Base-by-base conservation (phyloP, 2,888 invertebrate genomes). In the Notodonta ziczac region DNA sequence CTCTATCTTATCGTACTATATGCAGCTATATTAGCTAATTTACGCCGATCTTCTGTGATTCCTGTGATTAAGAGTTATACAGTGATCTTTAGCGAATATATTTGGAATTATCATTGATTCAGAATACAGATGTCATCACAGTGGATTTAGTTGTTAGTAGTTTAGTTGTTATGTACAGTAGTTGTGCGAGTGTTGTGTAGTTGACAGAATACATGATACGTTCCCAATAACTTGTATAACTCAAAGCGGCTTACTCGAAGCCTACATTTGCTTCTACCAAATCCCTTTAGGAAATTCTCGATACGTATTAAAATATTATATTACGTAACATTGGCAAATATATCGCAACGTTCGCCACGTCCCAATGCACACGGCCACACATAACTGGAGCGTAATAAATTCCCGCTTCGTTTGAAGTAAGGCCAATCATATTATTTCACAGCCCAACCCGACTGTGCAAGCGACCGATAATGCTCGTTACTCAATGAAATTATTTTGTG, bases 361-460 rank as follows among this genome's bases (percentile, higher is more conserved):
- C 74, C 81, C 82, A 86, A 78, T 83, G 86, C 85, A 79, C 86
- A 84, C 77, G 77, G 74, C 76, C 78, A 78, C 74, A 75, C 81
- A 80, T 78, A 86, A 88, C 78, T 87, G 78, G 88, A 86, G 87
- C 89, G 86, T 86, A 86, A 83, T 83, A 83, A 87, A 86, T 85
- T 81, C 74, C 72, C 74, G 72, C 74, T 80, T 78, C 66, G 74
- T 71, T 82, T 73, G 70, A 73, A 77, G 74, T 74, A 80, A 81
- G 70, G 70, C 73, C 76, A 80, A 80, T 77, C 70, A 73, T 76
- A 72, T 80, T 78, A 69, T 77, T 81, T 78, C 73, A 78, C 74
- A 75, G 73, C 55, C 70, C 60, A 71, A 64, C 65, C 65, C 66
- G 65, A 70, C 66, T 70, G 72, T 61, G 69, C 70, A 64, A 65